Base-by-base conservation (phyloP, 2,797 vertebrate genomes). In the Cossypha niveicapilla region DNA sequence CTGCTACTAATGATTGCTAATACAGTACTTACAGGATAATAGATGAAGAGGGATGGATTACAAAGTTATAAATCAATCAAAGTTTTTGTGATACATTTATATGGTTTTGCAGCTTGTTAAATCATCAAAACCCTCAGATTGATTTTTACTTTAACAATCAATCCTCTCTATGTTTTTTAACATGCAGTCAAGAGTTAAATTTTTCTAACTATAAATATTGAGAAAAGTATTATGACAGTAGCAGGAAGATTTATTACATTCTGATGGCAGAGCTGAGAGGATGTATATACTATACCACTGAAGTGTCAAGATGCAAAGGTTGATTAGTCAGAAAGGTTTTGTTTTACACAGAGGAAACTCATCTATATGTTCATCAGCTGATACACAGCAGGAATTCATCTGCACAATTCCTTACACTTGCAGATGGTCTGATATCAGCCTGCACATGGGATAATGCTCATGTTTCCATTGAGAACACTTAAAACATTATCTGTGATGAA, bases 31-130 rank as follows among this genome's bases (percentile, higher is more conserved):
- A 92, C 92, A 96, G 95, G 95, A 97, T 97, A 98, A 97, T 96
- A 96, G 96, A 97, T 96, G 95, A 95, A 93, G 91, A 97, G 91
- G 95, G 92, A 97, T 97, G 94, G 90, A 96, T 97, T 96, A 95
- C 86, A 34, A 97, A 97, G 92, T 96, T 96, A 97, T 96, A 97
- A 97, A 98, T 98, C 97, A 97, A 97, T 98, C 97, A 97, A 92
- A 92, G 91, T 92, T 97, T 96, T 96, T 97, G 96, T 96, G 95
- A 95, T 97, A 96, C 93, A 92, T 96, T 96, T 94, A 83, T 93
- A 67, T 96, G 96, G 93, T 97, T 98, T 96, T 97, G 96, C 53
- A 54, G 92, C 95, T 97, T 97, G 96, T 98, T 97, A 98, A 97
- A 97, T 97, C 91, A 97, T 97, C 95, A 95, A 97, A 97, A 86